These are phyloP conservation scores for Pangasius larnaudii DNA, from an alignment of 2,797 vertebrate species.

Conservation along the genomic window DNA sequence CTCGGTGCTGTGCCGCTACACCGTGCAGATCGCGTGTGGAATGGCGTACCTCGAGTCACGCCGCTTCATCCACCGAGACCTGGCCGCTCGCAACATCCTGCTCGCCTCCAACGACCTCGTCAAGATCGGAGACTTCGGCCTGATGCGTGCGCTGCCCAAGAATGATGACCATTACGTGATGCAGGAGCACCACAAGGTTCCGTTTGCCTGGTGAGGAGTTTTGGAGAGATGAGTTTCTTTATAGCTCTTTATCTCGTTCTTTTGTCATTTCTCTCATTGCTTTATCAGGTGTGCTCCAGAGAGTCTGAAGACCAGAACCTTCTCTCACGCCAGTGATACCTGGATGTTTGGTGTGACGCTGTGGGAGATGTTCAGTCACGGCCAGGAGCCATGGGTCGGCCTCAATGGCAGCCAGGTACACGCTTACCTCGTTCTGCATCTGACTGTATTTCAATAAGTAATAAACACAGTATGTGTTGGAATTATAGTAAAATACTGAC, in stretches of 20 bases:
- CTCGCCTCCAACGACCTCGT: conserved; percentile 90
- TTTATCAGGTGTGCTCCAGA: conserved; percentile 92
- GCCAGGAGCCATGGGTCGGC: conserved; percentile 96
- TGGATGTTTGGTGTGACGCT: conserved; percentile 99
- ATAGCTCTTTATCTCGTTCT: neutral
- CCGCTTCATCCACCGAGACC: conserved; percentile 94
- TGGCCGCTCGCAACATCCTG: conserved; percentile 94
- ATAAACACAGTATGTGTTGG: neutral
- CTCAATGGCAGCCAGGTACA: conserved; percentile 94
- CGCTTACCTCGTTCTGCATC: neutral
- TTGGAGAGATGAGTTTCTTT: neutral
- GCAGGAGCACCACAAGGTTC: conserved; percentile 98
- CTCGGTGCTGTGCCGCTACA: conserved; percentile 90
- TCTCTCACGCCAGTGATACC: conserved; percentile 96
- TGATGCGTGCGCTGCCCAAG: conserved; percentile 94
- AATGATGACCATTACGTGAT: conserved; percentile 96
- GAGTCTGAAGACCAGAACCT: conserved; percentile 92
- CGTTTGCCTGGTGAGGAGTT: conserved; percentile 90
- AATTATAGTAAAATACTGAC: neutral
- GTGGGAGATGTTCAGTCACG: conserved; percentile 99
- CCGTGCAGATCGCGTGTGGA: conserved; percentile 92
- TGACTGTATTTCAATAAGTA: neutral
- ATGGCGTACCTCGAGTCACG: conserved; percentile 97
- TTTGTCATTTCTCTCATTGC: neutral
- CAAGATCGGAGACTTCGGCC: conserved; percentile 96